A percentile compares a stretch with the other conserved stretches of the same genome.
These are phyloP conservation scores for Psittacula derbiana DNA, from an alignment of 2,797 vertebrate genomes.

Conservation along the genomic window DNA sequence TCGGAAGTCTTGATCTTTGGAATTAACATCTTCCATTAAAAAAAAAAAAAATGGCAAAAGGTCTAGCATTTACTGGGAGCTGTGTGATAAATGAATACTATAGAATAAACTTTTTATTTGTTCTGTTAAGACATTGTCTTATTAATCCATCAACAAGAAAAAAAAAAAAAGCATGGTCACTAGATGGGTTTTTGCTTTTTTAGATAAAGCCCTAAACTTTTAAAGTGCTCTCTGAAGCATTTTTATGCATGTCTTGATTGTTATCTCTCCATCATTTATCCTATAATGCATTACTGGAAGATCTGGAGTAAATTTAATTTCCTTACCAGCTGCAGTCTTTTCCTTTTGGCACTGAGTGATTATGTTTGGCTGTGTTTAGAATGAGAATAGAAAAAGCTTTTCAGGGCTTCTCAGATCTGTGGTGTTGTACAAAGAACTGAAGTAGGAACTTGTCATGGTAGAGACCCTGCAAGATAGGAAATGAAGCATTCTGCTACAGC, in stretches of 20 bases:
- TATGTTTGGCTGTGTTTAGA: conserved; percentile 48
- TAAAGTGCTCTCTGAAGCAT: not conserved
- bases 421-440: not conserved
- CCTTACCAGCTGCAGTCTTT: conserved; percentile 57
- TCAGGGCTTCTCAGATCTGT: not conserved
- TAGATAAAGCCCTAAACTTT: conserved; percentile 14
- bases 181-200: not conserved
- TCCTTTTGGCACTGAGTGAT: conserved; percentile 54
- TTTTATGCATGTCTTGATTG: conserved; percentile 44
- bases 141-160: not conserved
- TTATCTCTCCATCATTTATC: conserved; percentile 54
- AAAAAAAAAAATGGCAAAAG: not conserved
- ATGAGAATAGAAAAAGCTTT: conserved; percentile 56
- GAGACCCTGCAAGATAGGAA: not conserved
- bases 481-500: not conserved
- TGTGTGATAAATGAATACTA: not conserved
- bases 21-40: not conserved
- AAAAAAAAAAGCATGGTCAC: not conserved
- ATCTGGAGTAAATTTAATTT: conserved; percentile 68
- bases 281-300: conserved; percentile 53
- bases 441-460: not conserved
- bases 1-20: not conserved
- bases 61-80: not conserved
- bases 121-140: not conserved
- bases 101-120: not conserved